Evolutionary conservation across 1,140 invertebrate genomes (phyloP).

Genomic region (Brachionus asplanchnoidis): DNA sequence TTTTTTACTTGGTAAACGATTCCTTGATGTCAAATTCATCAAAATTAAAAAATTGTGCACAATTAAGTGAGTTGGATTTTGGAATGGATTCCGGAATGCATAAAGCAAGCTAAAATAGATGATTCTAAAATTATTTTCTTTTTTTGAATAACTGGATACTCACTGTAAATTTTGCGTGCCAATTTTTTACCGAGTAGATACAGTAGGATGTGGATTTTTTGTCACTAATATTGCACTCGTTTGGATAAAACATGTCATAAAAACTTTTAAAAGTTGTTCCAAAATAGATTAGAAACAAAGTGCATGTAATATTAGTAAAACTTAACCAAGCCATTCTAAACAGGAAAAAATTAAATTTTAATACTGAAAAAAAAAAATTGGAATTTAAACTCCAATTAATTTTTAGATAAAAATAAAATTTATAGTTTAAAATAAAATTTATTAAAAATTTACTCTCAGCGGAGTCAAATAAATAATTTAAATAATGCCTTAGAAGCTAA

Average conservation of each 20-base stretch:
- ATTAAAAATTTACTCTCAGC: background rate
- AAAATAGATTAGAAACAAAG: slow-evolving; percentile 10
- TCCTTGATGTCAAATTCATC: background rate
- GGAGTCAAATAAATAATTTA: slow-evolving; percentile 6
- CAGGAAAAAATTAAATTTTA: background rate
- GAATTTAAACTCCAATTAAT: background rate
- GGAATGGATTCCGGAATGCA: background rate
- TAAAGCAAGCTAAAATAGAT: background rate
- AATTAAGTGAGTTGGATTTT: background rate
- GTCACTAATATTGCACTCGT: background rate
- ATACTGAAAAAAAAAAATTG: background rate
- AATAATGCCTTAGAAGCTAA: background rate
- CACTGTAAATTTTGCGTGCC: background rate
- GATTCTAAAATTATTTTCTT: background rate
- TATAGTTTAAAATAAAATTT: background rate
- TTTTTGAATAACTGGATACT: background rate
- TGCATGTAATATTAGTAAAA: slow-evolving; percentile 20
- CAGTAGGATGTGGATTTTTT: background rate
- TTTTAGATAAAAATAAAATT: background rate
- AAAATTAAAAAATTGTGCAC: slow-evolving; percentile 25
- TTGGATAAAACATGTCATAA: slow-evolving; percentile 37
- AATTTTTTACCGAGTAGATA: background rate
- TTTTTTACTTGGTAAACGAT: background rate
- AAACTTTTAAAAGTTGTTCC: slow-evolving; percentile 13
- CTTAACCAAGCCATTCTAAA: slow-evolving; percentile 15